phyloP scores from a whole-genome alignment of 2,888 invertebrate species.

The Apamea anceps region DNA sequence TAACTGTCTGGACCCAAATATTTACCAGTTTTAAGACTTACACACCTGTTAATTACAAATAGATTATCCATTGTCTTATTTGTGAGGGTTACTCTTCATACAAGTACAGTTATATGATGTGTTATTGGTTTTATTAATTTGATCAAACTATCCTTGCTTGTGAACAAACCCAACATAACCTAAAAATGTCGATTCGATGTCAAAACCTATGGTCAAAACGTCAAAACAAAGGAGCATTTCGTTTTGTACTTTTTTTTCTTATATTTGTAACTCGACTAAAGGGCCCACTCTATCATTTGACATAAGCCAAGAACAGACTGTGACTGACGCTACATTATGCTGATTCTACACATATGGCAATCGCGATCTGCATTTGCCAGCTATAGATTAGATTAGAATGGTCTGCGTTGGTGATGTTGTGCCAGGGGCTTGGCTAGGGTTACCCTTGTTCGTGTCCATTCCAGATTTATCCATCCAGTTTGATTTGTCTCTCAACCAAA shows the following conservation, averaged over 20 bases:
- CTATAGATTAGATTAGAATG: too few relatives aligned
- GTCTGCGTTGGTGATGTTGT: background rate
- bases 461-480: background rate
- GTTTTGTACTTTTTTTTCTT: background rate
- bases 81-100: background rate
- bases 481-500: background rate
- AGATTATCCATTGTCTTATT: slow-evolving; percentile 90
- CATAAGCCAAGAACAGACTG: background rate
- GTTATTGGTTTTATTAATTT: background rate
- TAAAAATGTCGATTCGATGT: background rate
- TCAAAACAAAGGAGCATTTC: slow-evolving; percentile 22
- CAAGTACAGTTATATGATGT: background rate
- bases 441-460: background rate
- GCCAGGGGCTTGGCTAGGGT: background rate
- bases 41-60: slow-evolving; percentile 93
- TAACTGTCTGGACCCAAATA: background rate
- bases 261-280: background rate
- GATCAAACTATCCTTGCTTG: background rate
- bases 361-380: background rate
- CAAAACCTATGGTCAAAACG: background rate
- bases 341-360: background rate
- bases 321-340: too few relatives aligned
- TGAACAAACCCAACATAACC: slow-evolving; percentile 11
- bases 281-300: background rate
- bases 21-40: background rate